phyloP scores from a whole-genome alignment of 2,797 vertebrate genomes.

The Megalops cyprinoides region DNA sequence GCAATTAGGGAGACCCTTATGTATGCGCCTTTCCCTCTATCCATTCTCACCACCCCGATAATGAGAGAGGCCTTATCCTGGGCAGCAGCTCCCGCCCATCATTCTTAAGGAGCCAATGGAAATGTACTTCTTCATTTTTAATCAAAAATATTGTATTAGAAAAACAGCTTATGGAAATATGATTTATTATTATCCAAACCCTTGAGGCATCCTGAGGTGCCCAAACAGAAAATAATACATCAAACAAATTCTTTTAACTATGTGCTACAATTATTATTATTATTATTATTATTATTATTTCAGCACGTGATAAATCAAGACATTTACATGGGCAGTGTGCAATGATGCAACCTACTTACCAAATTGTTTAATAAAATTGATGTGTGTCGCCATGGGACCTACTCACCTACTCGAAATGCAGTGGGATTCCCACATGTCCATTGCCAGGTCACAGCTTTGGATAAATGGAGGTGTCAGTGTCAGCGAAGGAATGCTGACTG shows the following conservation, averaged over 20 bases:
- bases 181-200: background rate
- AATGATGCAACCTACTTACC: no score
- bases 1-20: slow-evolving; percentile 9
- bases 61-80: background rate
- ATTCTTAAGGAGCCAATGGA: background rate
- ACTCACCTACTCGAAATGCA: no score
- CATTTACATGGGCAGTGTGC: no score
- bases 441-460: background rate
- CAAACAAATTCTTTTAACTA: no score
- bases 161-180: background rate
- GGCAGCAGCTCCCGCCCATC: background rate
- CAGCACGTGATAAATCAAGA: no score
- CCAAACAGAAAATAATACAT: background rate
- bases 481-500: background rate
- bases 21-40: background rate
- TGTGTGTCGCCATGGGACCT: no score
- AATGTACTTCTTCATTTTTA: background rate
- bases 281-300: no score
- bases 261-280: no score
- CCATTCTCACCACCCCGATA: background rate
- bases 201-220: background rate
- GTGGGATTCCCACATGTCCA: no score
- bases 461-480: background rate
- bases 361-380: no score
- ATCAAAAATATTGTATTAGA: background rate